Conservation (phyloP, 2,797 vertebrate genomes). For the Streptopelia turtur region DNA sequence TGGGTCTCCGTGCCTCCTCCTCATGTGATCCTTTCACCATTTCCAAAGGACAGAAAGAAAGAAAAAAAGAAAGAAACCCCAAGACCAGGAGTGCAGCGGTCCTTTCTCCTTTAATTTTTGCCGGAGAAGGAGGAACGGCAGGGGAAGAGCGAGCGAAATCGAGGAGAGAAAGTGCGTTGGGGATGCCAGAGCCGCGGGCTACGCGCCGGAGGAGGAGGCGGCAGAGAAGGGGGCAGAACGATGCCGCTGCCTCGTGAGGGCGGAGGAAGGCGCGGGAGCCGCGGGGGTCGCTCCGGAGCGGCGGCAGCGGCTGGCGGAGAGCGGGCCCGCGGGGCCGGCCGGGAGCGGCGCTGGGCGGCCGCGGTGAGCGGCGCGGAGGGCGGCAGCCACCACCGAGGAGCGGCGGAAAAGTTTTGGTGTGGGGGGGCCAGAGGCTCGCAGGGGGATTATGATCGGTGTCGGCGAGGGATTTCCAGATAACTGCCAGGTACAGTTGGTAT, state of each 20-base stretch:
- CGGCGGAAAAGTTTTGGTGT: constrained; percentile 65
- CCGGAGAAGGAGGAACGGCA: constrained; percentile 1
- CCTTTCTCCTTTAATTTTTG: background rate
- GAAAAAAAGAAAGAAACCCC: background rate
- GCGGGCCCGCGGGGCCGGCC: constrained; percentile 20
- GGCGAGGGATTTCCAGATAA: constrained; percentile 45
- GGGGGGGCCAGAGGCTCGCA: constrained; percentile 57
- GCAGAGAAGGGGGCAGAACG: constrained; percentile 72
- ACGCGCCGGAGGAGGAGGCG: constrained; percentile 73
- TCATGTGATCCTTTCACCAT: constrained; percentile 21
- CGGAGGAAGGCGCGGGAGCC: constrained; percentile 63
- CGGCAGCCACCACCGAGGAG: constrained; percentile 31
- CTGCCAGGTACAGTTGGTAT: constrained; percentile 57
- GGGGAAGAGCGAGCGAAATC: constrained; percentile 44
- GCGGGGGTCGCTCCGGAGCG: constrained; percentile 36
- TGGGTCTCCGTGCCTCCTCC: background rate
- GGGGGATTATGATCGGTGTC: constrained; percentile 54
- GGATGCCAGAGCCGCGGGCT: constrained; percentile 76
- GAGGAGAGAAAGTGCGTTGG: constrained; percentile 48
- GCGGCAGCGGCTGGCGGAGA: constrained; percentile 17
- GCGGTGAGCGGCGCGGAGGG: background rate
- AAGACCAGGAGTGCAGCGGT: background rate
- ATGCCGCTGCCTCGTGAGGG: constrained; percentile 76
- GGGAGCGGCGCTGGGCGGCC: constrained; percentile 8
- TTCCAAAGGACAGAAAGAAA: background rate